Base-by-base conservation (phyloP, 2,797 vertebrate species). In the Danio choprae region DNA sequence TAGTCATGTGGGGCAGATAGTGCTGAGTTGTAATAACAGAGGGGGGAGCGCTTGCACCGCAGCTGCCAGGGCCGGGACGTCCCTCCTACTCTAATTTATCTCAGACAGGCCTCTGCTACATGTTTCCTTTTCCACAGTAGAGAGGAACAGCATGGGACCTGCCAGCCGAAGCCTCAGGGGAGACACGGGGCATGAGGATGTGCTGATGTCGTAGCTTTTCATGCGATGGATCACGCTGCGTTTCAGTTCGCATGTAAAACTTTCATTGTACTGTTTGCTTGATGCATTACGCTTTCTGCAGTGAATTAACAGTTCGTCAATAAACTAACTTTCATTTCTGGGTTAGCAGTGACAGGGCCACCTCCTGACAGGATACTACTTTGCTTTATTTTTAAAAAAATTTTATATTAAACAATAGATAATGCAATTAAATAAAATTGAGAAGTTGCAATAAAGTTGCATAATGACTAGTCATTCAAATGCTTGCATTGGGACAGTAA, bases 31-130 rank as follows among this genome's bases (percentile, higher is more conserved):
- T 86, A 90, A 89, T 89, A 91, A 89, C 85, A 89, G 84, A 79
- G 73, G 78, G 62, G 62, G 20, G 74, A 53, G 74, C 48, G 41
- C 50, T 73, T 69, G 67, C 22, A 83, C 81, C 86, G 87, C 87
- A 84, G 87, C 86, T 84, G 88, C 82, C 84, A 88, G 64, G 43
- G 89, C 88, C 84, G 89, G 90, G 89, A 86, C 83, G 79, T 88
- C 87, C 86, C 85, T 89, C 85, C 87, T 87, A 88, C 84, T 86
- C 89, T 92, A 90, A 93, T 94, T 93, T 89, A 93, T 93, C 92
- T 91, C 87, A 76, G 87, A 87, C 70, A 63, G 88, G 84, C 79
- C 81, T 83, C 69, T 65, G 84, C 84, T 85, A 79, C 86, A 87
- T 58, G 69, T 63, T 77, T 67, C 71, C 62, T 70, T 60, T 74